These are phyloP conservation scores for Accipiter virgatus DNA, from an alignment of 2,113 vertebrate species.

Conservation along the genomic window DNA sequence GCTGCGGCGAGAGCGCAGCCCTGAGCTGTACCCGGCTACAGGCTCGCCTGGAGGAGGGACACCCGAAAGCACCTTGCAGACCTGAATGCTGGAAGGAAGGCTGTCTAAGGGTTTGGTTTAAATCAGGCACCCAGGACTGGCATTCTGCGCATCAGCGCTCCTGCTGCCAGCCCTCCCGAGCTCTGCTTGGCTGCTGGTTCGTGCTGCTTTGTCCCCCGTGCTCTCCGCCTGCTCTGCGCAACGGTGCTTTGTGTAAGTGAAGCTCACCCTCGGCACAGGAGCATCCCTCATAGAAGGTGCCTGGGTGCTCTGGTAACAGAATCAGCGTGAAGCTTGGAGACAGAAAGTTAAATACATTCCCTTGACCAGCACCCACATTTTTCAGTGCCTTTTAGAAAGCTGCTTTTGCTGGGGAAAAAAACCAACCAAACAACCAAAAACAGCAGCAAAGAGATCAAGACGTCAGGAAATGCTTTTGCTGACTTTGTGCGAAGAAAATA, in stretches of 20 bases:
- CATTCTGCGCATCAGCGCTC: not conserved
- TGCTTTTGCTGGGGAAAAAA: not conserved
- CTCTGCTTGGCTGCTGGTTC: not conserved
- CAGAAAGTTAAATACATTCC: not conserved
- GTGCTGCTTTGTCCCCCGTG: rapidly evolving
- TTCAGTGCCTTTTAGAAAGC: not conserved
- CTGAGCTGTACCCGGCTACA: not conserved
- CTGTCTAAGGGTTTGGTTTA: not conserved
- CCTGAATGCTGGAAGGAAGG: not conserved
- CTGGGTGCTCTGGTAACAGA: not conserved
- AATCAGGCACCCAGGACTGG: not conserved
- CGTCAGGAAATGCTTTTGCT: constrained; percentile 54
- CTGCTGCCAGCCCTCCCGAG: not conserved
- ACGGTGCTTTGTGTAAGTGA: not conserved
- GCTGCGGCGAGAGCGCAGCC: rapidly evolving
- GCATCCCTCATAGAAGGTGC: not conserved
- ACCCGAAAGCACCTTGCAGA: not conserved
- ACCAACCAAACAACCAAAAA: too few species aligned
- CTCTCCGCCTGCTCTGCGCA: not conserved
- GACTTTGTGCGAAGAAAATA: constrained; percentile 33
- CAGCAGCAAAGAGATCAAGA: not conserved
- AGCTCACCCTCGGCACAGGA: not conserved
- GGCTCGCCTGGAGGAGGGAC: not conserved
- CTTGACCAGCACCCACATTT: not conserved
- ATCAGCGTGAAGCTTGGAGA: not conserved